phyloP scores from a whole-genome alignment of 2,113 vertebrate genomes.

The Chaenogobius annularis region DNA sequence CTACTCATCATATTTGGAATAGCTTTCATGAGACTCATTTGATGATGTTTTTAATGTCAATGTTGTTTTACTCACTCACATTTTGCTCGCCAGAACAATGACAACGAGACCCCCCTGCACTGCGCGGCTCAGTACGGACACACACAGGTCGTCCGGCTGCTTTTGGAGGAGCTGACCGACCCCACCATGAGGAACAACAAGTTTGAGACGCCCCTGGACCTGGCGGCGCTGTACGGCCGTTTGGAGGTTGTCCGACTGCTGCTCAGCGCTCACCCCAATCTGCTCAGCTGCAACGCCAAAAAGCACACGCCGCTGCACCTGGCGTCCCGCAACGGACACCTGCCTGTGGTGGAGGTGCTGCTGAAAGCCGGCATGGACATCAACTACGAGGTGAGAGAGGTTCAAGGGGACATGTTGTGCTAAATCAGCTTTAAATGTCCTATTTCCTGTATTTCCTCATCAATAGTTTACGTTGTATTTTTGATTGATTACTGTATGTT shows the following conservation, averaged over 20 bases:
- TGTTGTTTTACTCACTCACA: background rate
- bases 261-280: conserved; percentile 92
- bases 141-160: conserved; percentile 89
- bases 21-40: background rate
- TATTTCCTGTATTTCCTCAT: too few relatives aligned
- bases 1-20: background rate
- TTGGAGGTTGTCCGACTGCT: conserved; percentile 97
- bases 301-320: conserved; percentile 95
- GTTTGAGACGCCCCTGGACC: conserved; percentile 94
- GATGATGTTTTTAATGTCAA: too few relatives aligned
- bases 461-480: too few relatives aligned
- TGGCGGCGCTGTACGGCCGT: conserved; percentile 93
- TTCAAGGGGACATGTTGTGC: conserved; percentile 5
- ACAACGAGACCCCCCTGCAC: conserved; percentile 97
- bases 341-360: conserved; percentile 89
- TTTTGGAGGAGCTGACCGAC: conserved; percentile 95
- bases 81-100: conserved; percentile 84
- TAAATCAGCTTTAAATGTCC: too few relatives aligned
- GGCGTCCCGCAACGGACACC: conserved; percentile 93
- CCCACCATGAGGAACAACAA: conserved; percentile 99
- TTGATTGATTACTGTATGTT: too few relatives aligned
- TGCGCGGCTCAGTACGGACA: conserved; percentile 97
- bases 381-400: conserved; percentile 87
- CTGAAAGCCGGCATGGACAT: conserved; percentile 95
- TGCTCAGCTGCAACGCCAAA: conserved; percentile 91